Base-by-base conservation (phyloP, 1,140 invertebrate species). In the Charaxes varanes region DNA sequence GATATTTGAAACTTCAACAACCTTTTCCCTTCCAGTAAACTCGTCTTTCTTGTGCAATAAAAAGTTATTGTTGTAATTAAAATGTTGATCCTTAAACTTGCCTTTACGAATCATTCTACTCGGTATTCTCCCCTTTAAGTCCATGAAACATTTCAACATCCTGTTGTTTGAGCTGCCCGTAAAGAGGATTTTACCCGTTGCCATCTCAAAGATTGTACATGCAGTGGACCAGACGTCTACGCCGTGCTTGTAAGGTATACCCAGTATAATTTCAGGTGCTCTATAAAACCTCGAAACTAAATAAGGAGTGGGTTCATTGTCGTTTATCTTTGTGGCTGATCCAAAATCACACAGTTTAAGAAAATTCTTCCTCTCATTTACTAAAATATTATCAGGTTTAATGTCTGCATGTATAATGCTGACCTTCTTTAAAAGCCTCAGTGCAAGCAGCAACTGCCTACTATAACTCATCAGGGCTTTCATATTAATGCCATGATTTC, bases 131-230 rank as follows among this genome's bases (percentile, higher is more conserved):
- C 97, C 98, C 73, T 98, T 99, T 12, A 99, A 85, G 66, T 99
- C 98, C 97, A 99, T 99, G 71, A 99, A 98, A 70, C 94, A 94
- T 84, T 99, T 99, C 13, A 99, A 86, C 98, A 99, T 99, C 87
- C 99, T 94, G 83, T 99, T 99, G 84, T 99, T 99, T 0, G 96
- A 97, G 78, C 96, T 96, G 11, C 98, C 98, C 41, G 95, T 93
- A 70, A 99, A 99, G 85, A 99, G 90, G 42, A 99, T 99, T 86
- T 95, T 96, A 15, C 97, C 97, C 11, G 97, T 99, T 65, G 98
- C 98, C 31, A 99, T 87, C 86, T 99, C 98, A 80, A 94, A 99
- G 47, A 99, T 93, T n/a, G 98, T 99, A 67, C 96, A 98, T 8
- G 95, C 98, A 13, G 97, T 92, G 13, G 97, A 98, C 97, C 98